A percentile compares a stretch with the other conserved stretches of the same genome.
Conservation (phyloP, 1,140 invertebrate species). For the Drosophila pseudoobscura region DNA sequence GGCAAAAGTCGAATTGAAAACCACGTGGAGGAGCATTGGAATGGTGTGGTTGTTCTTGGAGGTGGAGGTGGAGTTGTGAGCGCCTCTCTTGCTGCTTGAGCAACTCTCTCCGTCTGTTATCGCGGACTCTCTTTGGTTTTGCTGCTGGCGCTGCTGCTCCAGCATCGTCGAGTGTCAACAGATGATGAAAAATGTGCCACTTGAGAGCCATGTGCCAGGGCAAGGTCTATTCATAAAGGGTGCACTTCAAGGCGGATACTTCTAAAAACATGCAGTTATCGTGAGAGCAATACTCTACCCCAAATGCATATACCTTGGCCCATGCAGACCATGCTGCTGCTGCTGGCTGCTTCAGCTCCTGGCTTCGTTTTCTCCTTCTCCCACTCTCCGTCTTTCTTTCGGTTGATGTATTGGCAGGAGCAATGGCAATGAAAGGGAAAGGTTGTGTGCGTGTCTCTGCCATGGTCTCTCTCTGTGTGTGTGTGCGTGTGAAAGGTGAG, state of each 20-base stretch:
- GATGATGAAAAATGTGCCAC: constrained; percentile 79
- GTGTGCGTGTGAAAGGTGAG: constrained; percentile 36
- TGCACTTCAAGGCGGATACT: too few species aligned
- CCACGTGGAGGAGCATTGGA: constrained; percentile 63
- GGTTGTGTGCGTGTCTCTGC: constrained; percentile 28
- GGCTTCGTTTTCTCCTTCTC: too few species aligned
- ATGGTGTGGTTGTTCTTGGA: constrained; percentile 19
- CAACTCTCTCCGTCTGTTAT: constrained; percentile 2
- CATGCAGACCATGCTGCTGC: too few species aligned
- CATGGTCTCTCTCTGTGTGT: background rate
- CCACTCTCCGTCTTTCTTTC: too few species aligned
- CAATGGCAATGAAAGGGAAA: constrained; percentile 20
- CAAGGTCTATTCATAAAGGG: too few species aligned
- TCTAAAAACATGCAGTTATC: too few species aligned
- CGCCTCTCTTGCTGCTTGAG: background rate
- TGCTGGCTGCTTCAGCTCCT: background rate
- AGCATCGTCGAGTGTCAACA: constrained; percentile 58
- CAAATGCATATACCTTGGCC: background rate
- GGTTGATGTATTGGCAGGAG: constrained; percentile 74
- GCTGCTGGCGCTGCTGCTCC: constrained; percentile 27
- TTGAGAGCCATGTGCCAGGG: constrained; percentile 40
- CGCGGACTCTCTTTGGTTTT: constrained; percentile 8
- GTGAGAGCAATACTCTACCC: too few species aligned
- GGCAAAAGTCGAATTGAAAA: constrained; percentile 69
- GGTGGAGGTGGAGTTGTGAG: constrained; percentile 3